Conservation (phyloP, 2,888 invertebrate species). For the Apodemia mormo region DNA sequence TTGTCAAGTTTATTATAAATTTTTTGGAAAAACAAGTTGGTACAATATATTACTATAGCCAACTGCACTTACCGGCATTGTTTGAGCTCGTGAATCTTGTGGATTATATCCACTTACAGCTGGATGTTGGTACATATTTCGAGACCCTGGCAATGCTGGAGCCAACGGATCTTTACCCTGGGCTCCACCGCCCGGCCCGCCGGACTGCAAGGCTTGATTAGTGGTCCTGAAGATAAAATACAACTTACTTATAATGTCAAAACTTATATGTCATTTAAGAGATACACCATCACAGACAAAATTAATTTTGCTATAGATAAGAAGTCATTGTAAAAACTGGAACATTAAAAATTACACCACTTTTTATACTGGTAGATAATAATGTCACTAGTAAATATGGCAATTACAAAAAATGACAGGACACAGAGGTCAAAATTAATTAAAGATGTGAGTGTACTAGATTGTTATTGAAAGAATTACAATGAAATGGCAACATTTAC, state of each 20-base stretch:
- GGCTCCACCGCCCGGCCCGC: conserved; percentile 61
- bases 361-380: too few relatives aligned
- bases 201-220: conserved; percentile 59
- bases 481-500: too few relatives aligned
- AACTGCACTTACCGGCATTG: conserved; percentile 61
- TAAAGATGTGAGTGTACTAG: too few relatives aligned
- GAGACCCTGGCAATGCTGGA: conserved; percentile 62
- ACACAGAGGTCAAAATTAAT: too few relatives aligned
- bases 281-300: neutral
- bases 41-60: too few relatives aligned
- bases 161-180: conserved; percentile 76
- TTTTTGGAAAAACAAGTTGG: too few relatives aligned
- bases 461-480: too few relatives aligned
- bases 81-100: conserved; percentile 66
- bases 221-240: conserved; percentile 59
- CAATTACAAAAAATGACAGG: too few relatives aligned
- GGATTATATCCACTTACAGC: conserved; percentile 70
- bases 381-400: too few relatives aligned
- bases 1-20: too few relatives aligned
- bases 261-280: too few relatives aligned
- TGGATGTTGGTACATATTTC: conserved; percentile 70
- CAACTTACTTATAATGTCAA: neutral
- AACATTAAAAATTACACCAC: neutral
- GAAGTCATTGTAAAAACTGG: neutral
- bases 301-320: neutral